Evolutionary conservation across 2,888 invertebrate genomes (phyloP), one percentile per base, ranked within the genome.

Genomic region (Himalopsyche anomala): DNA sequence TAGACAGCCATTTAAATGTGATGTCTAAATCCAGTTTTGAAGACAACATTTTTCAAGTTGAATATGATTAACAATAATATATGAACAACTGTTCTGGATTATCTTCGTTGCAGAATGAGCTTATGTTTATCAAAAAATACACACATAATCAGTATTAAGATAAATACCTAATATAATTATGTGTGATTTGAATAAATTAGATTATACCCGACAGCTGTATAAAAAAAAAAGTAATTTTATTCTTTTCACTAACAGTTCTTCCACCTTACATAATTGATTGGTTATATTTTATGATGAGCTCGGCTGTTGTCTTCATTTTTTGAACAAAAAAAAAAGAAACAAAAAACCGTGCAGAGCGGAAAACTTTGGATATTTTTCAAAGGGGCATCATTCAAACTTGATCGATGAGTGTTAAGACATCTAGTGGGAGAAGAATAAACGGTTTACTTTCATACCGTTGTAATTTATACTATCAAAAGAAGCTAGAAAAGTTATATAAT

Each of bases 321-420:
- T 62, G 11, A 55, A 8, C 51, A 8, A 51, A 15, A 4, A n/a
- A 62, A 62, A 56, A n/a, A 19, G 11, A 19, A 62, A 62, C 62
- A 19, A 9, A 62, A 19, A 62, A n/a, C 62, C 62, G 62, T 28
- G 28, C 28, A 19, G 62, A 62, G 62, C 62, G 62, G 62, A 28
- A 62, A 62, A 62, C 62, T 62, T 62, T 62, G 19, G 62, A 19
- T 62, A 62, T 62, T 62, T 62, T 62, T 62, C 62, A 62, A 62
- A 62, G 62, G 62, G 28, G 62, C 62, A 62, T 62, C 62, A 62
- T 62, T 62, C 62, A 62, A 62, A 62, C 62, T 62, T 62, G 62
- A 62, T 62, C 62, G 62, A 62, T 62, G 62, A 62, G 62, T 62
- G 19, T 62, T 62, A 19, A 62, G 56, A 56, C 56, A 56, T 56